These are phyloP conservation scores for Actenoides lindsayi DNA, from an alignment of 2,113 vertebrate genomes.

Conservation along the genomic window DNA sequence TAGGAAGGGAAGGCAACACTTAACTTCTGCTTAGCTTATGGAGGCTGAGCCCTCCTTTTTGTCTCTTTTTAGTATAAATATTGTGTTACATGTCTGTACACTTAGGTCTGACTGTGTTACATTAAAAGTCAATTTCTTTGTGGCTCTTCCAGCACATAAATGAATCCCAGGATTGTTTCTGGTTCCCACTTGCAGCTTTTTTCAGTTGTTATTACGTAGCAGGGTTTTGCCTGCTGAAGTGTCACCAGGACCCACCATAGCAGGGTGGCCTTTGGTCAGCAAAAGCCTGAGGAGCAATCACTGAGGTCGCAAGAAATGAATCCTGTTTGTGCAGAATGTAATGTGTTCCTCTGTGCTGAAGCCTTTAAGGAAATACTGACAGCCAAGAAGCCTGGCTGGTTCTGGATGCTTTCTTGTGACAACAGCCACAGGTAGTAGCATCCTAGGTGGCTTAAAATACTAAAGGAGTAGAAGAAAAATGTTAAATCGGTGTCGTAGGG, in stretches of 20 bases:
- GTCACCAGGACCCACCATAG: neutral
- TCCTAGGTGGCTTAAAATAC: neutral
- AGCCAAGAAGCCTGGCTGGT: neutral
- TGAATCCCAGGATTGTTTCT: neutral
- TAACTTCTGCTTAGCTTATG: neutral
- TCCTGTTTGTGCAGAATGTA: neutral
- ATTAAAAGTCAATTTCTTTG: neutral
- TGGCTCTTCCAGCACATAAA: neutral
- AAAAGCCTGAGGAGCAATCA: neutral
- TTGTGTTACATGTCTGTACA: neutral
- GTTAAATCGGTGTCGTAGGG: neutral
- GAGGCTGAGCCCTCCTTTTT: neutral
- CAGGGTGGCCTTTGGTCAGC: neutral
- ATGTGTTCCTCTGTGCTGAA: neutral
- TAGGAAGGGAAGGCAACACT: neutral
- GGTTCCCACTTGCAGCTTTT: neutral
- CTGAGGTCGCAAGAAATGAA: neutral
- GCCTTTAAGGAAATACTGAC: neutral
- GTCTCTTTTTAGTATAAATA: neutral
- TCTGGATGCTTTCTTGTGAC: neutral
- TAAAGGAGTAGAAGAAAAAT: neutral
- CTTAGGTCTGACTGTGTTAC: neutral
- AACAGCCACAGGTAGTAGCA: neutral
- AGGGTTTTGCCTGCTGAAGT: neutral
- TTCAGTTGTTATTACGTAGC: neutral